Conservation (phyloP, 2,888 invertebrate genomes). For the Tridacna gigas region DNA sequence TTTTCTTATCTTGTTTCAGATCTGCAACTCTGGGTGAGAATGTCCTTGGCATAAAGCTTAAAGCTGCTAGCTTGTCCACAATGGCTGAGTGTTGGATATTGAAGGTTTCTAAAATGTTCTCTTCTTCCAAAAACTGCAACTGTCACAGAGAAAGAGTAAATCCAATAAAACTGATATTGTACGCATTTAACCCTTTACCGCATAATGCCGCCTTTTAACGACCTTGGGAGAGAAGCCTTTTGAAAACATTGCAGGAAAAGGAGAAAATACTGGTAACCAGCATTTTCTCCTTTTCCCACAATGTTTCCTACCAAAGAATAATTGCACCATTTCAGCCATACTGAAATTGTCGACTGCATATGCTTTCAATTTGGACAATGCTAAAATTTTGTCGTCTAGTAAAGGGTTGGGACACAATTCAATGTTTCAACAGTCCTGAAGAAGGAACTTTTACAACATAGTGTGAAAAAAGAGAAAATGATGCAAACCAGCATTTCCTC, state of each 20-base stretch:
- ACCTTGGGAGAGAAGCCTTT: background rate
- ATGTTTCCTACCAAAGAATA: background rate
- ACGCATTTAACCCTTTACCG: background rate
- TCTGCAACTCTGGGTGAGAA: constrained; percentile 79
- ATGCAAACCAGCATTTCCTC: too few relatives aligned
- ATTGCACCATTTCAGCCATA: background rate
- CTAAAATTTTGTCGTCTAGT: background rate
- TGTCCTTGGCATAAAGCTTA: constrained; percentile 81
- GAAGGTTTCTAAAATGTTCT: constrained; percentile 85
- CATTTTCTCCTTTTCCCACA: background rate
- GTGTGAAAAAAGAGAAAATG: too few relatives aligned
- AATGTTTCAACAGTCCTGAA: too few relatives aligned
- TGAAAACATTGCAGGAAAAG: background rate
- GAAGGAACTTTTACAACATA: too few relatives aligned
- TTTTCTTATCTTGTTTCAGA: constrained; percentile 68
- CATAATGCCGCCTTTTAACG: background rate
- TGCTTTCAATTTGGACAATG: background rate
- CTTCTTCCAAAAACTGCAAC: constrained; percentile 80
- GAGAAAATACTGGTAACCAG: background rate
- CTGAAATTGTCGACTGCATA: background rate
- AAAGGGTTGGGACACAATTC: background rate
- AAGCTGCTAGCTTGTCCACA: constrained; percentile 78
- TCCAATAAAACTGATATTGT: background rate
- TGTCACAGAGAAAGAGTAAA: constrained; percentile 50
- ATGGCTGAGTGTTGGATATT: constrained; percentile 85